These are phyloP conservation scores for Drosophila testacea DNA, from an alignment of 2,888 invertebrate genomes.

Conservation along the genomic window DNA sequence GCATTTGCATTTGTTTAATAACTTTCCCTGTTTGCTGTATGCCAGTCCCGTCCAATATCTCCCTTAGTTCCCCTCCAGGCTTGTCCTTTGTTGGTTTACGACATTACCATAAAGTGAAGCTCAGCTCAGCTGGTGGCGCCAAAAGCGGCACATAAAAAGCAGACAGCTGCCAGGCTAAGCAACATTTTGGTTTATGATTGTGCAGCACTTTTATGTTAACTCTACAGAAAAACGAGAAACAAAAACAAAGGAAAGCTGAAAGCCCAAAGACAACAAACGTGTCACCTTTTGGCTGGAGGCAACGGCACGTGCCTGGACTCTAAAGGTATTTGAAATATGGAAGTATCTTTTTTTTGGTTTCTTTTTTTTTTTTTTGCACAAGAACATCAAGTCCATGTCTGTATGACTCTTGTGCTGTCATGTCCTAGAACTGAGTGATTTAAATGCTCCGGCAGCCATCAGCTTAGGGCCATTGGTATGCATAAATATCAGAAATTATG, in stretches of 20 bases:
- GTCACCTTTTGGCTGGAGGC: slow-evolving; percentile 55
- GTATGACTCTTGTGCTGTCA: slow-evolving; percentile 10
- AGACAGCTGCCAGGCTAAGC: slow-evolving; percentile 71
- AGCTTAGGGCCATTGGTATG: slow-evolving; percentile 49
- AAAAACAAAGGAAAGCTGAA: slow-evolving; percentile 2
- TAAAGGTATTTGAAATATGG: slow-evolving; percentile 44
- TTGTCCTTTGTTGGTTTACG: neutral
- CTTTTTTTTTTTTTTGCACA: neutral
- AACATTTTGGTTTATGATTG: slow-evolving; percentile 69
- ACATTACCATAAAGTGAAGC: slow-evolving; percentile 38
- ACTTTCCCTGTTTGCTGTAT: slow-evolving; percentile 20
- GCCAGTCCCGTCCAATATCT: neutral
- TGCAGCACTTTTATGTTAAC: slow-evolving; percentile 55
- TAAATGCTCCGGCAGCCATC: slow-evolving; percentile 48
- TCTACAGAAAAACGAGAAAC: slow-evolving; percentile 22
- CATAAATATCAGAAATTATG: slow-evolving; percentile 65
- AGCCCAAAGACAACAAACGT: slow-evolving; percentile 36
- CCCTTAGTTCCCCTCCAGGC: too few species aligned
- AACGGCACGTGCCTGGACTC: slow-evolving; percentile 41
- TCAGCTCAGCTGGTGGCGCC: slow-evolving; percentile 41
- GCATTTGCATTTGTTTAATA: slow-evolving; percentile 54
- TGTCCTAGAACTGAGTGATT: slow-evolving; percentile 55
- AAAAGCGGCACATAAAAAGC: slow-evolving; percentile 45
- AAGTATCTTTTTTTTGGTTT: slow-evolving; percentile 2
- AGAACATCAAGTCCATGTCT: slow-evolving; percentile 12